Evolutionary conservation across 2,888 invertebrate genomes (phyloP).

Genomic region (Caenorhabditis sp.): DNA sequence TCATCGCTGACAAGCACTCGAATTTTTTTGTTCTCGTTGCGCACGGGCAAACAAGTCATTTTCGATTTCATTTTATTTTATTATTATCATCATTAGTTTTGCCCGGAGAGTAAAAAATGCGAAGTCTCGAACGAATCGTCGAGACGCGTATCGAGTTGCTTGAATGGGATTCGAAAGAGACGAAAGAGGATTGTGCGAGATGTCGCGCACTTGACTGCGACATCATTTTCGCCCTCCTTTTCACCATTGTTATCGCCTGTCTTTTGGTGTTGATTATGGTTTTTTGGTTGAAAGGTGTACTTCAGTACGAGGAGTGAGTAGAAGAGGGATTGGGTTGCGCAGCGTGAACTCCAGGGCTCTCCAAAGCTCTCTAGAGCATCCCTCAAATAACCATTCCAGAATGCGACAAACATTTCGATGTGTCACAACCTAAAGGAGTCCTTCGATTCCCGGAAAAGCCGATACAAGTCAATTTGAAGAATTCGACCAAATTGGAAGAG

Average conservation of each 20-base stretch:
- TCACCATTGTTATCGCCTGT: constrained; percentile 67
- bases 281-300: constrained; percentile 70
- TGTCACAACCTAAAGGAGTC: constrained; percentile 47
- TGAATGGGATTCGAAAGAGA: constrained; percentile 55
- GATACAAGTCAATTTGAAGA: constrained; percentile 13
- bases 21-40: not conserved
- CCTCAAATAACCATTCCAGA: constrained; percentile 43
- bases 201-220: constrained; percentile 70
- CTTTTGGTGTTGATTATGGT: constrained; percentile 68
- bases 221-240: constrained; percentile 69
- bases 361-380: not conserved
- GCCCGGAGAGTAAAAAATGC: constrained; percentile 17
- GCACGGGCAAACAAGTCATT: not conserved
- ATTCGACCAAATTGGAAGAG: constrained; percentile 8
- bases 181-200: constrained; percentile 60
- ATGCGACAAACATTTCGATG: constrained; percentile 68
- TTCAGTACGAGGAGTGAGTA: constrained; percentile 69
- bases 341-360: not conserved
- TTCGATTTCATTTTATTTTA: not conserved
- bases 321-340: not conserved
- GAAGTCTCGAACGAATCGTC: constrained; percentile 64
- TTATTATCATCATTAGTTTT: not conserved
- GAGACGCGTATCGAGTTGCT: constrained; percentile 63
- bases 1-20: not conserved
- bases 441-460: constrained; percentile 66